phyloP scores from a whole-genome alignment of 2,888 invertebrate species.

The Rhagium mordax region DNA sequence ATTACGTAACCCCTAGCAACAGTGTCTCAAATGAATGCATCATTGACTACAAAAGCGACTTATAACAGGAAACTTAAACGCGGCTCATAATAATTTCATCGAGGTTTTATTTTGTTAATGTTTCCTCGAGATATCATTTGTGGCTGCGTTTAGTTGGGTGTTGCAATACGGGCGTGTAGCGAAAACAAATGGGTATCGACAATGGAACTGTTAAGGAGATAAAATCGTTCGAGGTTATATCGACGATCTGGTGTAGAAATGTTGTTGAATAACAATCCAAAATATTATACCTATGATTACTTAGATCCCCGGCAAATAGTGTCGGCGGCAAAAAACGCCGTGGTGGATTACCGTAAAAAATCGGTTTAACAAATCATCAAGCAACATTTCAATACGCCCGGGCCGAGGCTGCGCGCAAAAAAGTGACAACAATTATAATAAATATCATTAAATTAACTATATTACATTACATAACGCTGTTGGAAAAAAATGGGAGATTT shows the following conservation, averaged over 20 bases:
- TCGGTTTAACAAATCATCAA: constrained; percentile 2
- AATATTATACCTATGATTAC: constrained; percentile 23
- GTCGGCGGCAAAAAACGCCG: neutral
- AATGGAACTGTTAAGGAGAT: constrained; percentile 42
- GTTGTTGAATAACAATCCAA: constrained; percentile 12
- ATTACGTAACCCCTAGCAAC: constrained; percentile 10
- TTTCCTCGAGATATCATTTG: constrained; percentile 5
- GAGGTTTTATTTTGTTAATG: constrained; percentile 9
- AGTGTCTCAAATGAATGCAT: constrained; percentile 9
- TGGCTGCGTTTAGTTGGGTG: constrained; percentile 4
- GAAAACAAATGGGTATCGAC: constrained; percentile 42
- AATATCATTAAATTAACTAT: constrained; percentile 23
- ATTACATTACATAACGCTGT: neutral
- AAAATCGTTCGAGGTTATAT: constrained; percentile 39
- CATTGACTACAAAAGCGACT: constrained; percentile 18
- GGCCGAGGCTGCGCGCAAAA: constrained; percentile 1
- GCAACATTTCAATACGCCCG: neutral
- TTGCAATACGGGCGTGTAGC: constrained; percentile 37
- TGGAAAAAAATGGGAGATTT: constrained; percentile 1
- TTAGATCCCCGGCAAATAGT: neutral
- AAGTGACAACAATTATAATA: constrained; percentile 12
- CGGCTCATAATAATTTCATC: neutral
- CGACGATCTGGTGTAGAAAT: constrained; percentile 7
- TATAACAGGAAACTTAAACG: constrained; percentile 4
- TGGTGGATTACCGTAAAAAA: neutral